Base-by-base conservation (phyloP, 2,113 vertebrate genomes). In the Pelecanoides urinatrix region DNA sequence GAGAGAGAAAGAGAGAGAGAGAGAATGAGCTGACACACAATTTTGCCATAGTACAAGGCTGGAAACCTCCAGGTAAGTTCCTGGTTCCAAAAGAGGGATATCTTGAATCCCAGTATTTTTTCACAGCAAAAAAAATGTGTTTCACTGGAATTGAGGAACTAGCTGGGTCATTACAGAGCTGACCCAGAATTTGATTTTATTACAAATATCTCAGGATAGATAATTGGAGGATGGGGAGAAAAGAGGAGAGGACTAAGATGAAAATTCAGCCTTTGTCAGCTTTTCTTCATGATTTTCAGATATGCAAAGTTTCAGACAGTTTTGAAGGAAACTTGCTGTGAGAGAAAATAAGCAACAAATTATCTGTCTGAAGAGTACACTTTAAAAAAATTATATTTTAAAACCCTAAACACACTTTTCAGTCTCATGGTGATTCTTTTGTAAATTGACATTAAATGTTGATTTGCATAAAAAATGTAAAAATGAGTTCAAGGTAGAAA, bases 41-140 rank as follows among this genome's bases (percentile, higher is more conserved):
- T 49, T 61, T 76, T 91, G 19, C 10, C 3, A 2, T 16, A 40
- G 23, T 44, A 72, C 20, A 45, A 32, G 14, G 15, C 8, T 73
- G 23, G 58, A 91, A 77, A 55, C 7, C 63, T 71, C 34, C 21
- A 71, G 10, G 3, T 71, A 47, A 59, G 7, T 26, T 71, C 9
- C 10, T 61, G 7, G 0, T 71, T 86, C n/a, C 22, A 75, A 68
- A 88, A 86, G 25, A 72, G 7, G 2, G 2, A 32, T 53, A 27
- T 19, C 21, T 58, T 56, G 8, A 78, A 58, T 53, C 3, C 10
- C 7, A 26, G 1, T 12, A 19, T 36, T 23, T 7, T 80, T 81
- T 63, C 34, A 16, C 12, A 27, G 13, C 0, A 21, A 36, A 40
- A 47, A 12, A 25, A 21, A 6, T 0, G 2, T 36, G 7, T 4